Evolutionary conservation across 1,140 invertebrate genomes (phyloP).

Genomic region (Druon quercuslanigerum): DNA sequence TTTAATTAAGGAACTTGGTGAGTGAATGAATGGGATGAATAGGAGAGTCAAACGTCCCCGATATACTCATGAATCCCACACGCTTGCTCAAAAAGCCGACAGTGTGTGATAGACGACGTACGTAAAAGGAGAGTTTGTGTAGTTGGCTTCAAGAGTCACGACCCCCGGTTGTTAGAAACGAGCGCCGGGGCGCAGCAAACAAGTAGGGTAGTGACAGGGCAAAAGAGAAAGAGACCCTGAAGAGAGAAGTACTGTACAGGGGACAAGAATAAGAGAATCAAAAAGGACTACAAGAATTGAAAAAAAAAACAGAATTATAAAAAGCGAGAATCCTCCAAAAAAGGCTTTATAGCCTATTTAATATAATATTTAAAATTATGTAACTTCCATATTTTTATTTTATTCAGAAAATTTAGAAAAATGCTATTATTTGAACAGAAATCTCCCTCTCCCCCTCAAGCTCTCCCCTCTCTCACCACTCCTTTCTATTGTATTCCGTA

Average conservation of each 20-base stretch:
- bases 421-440: no score
- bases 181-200: slow-evolving; percentile 50
- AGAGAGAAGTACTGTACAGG: slow-evolving; percentile 4
- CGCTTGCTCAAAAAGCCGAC: slow-evolving; percentile 43
- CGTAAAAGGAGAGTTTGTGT: slow-evolving; percentile 34
- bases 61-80: slow-evolving; percentile 49
- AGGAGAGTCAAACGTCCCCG: slow-evolving; percentile 68
- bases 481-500: no score
- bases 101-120: slow-evolving; percentile 18
- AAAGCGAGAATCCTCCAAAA: neutral
- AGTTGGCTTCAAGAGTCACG: slow-evolving; percentile 61
- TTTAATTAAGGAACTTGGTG: slow-evolving; percentile 74
- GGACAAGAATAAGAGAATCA: slow-evolving; percentile 24
- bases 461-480: no score
- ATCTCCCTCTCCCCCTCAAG: no score
- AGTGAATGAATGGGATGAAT: slow-evolving; percentile 73
- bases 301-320: slow-evolving; percentile 40
- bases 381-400: no score
- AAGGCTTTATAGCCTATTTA: no score
- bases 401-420: no score
- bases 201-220: slow-evolving; percentile 50
- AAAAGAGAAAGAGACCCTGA: slow-evolving; percentile 29
- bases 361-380: no score
- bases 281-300: slow-evolving; percentile 31
- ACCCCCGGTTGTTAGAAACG: slow-evolving; percentile 51